These are phyloP conservation scores for Petrocephalus schoutedeni DNA, from an alignment of 2,797 vertebrate genomes.

Conservation along the genomic window DNA sequence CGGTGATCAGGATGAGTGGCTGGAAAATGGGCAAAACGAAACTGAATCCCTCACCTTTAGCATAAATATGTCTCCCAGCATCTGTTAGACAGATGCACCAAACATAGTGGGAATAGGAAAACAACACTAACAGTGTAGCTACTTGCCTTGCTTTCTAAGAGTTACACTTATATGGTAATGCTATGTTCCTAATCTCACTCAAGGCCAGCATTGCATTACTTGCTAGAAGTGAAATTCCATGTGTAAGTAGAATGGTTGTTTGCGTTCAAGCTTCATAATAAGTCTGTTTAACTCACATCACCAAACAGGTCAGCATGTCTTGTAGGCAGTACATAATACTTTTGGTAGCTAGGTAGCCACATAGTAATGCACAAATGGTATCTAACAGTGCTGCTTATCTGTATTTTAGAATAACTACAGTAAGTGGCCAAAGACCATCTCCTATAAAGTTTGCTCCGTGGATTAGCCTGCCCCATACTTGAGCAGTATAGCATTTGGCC, in stretches of 20 bases:
- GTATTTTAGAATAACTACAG: neutral
- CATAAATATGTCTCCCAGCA: neutral
- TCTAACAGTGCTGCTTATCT: neutral
- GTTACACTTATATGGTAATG: neutral
- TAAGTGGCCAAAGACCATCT: neutral
- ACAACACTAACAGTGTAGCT: neutral
- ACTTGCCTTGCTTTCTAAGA: neutral
- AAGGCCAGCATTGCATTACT: neutral
- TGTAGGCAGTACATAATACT: neutral
- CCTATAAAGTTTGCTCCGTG: neutral
- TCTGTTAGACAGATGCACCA: neutral
- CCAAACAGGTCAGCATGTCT: neutral
- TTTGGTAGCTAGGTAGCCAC: neutral
- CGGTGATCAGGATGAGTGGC: neutral
- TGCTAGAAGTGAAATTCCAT: neutral
- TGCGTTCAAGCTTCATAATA: neutral
- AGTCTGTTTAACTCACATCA: neutral
- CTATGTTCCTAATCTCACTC: neutral
- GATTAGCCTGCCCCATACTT: neutral
- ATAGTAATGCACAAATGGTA: neutral
- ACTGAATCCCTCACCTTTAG: neutral
- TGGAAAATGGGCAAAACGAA: neutral
- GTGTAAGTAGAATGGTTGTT: neutral
- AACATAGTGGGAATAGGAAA: neutral
- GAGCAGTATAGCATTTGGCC: neutral